A percentile compares a stretch with the other conserved stretches of the same genome.
Evolutionary conservation across 2,113 vertebrate species (phyloP).

Genomic region (Callorhinus ursinus): DNA sequence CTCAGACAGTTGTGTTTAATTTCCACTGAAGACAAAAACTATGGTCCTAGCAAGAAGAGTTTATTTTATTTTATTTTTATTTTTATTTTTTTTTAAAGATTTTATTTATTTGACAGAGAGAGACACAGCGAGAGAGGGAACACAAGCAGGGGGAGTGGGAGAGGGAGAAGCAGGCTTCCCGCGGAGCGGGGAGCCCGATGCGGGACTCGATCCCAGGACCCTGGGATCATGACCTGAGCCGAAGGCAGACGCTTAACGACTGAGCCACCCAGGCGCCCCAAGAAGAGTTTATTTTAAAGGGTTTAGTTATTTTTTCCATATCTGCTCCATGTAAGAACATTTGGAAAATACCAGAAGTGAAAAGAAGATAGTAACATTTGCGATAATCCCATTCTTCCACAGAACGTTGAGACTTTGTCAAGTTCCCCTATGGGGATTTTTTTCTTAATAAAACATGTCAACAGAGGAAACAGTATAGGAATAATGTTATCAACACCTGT

Average conservation of each 20-base stretch:
- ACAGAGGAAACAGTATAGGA: not conserved
- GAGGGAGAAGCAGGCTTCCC: too few relatives aligned
- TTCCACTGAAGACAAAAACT: constrained; percentile 41
- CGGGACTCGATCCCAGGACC: too few relatives aligned
- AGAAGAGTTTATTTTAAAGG: not conserved
- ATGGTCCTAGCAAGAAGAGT: not conserved
- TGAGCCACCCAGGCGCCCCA: too few relatives aligned
- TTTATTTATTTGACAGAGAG: too few relatives aligned
- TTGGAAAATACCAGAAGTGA: constrained; percentile 49
- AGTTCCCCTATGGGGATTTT: constrained; percentile 1
- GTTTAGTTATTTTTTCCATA: constrained; percentile 31
- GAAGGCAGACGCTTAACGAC: too few relatives aligned
- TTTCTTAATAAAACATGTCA: not conserved
- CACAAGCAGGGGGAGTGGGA: too few relatives aligned
- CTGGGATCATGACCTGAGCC: too few relatives aligned
- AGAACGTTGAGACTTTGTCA: constrained; percentile 24
- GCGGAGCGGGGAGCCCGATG: too few relatives aligned
- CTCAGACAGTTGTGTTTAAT: not conserved
- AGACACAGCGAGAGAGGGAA: too few relatives aligned
- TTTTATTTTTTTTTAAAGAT: too few relatives aligned
- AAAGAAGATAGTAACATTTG: constrained; percentile 44
- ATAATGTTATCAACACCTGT: not conserved
- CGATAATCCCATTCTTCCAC: not conserved
- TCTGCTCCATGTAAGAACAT: constrained; percentile 27
- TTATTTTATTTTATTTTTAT: too few relatives aligned